Conservation (phyloP, 35 echinoderm and acorn worm species). For the Anneissia japonica region DNA sequence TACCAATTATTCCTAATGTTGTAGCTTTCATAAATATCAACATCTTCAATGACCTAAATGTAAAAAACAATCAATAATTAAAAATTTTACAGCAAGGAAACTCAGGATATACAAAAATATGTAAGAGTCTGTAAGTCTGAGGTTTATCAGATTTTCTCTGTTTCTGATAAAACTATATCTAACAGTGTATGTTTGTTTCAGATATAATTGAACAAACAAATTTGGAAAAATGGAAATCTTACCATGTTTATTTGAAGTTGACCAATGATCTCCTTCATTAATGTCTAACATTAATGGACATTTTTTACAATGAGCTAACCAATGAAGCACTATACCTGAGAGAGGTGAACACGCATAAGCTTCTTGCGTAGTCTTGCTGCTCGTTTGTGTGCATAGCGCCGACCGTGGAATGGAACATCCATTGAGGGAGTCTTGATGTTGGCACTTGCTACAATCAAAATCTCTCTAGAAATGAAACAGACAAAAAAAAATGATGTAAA, state of each 20-base stretch:
- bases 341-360: slow-evolving; percentile 58
- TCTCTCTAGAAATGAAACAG: slow-evolving; percentile 48
- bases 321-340: slow-evolving; percentile 28
- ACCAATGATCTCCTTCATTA: no score
- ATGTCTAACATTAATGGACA: no score
- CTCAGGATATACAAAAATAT: no score
- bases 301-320: background rate
- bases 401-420: slow-evolving; percentile 58
- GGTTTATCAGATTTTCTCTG: no score
- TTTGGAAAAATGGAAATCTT: no score
- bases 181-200: no score
- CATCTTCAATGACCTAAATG: slow-evolving; percentile 70
- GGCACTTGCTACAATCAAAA: slow-evolving; percentile 77
- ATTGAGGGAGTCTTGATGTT: slow-evolving; percentile 96
- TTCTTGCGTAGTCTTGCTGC: slow-evolving; percentile 37
- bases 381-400: slow-evolving; percentile 36
- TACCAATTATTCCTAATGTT: slow-evolving; percentile 38
- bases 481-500: no score
- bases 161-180: no score
- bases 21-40: slow-evolving; percentile 68
- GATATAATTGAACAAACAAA: no score
- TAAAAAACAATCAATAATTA: slow-evolving; percentile 14
- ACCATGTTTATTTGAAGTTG: no score
- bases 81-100: no score
- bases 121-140: no score